phyloP scores from a whole-genome alignment of 53 echinoderm and acorn worm genomes.

The Mesocentrotus franciscanus region DNA sequence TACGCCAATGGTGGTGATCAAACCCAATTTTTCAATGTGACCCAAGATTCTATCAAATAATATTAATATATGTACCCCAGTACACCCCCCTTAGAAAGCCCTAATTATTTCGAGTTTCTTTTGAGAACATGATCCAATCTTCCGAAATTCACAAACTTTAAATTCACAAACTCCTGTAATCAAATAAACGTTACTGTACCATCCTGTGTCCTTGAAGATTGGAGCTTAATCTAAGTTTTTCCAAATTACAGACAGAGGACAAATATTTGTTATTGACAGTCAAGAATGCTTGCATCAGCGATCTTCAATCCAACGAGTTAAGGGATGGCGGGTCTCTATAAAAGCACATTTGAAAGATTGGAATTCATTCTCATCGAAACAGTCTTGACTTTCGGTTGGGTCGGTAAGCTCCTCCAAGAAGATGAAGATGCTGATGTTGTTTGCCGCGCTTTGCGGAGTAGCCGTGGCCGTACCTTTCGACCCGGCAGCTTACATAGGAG shows the following conservation, averaged over 20 bases:
- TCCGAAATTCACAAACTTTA: too few species aligned
- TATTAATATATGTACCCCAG: too few species aligned
- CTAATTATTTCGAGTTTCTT: too few species aligned
- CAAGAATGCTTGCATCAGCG: neutral
- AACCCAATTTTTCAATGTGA: too few species aligned
- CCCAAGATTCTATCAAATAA: too few species aligned
- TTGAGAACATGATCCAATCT: too few species aligned
- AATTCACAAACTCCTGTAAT: too few species aligned
- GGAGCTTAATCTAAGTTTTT: neutral
- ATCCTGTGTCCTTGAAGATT: neutral
- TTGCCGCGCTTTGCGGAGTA: slow-evolving; percentile 32
- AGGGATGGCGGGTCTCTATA: neutral
- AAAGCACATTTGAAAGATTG: neutral
- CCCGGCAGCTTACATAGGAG: neutral
- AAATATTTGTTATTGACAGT: neutral
- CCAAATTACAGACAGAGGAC: neutral
- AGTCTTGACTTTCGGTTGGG: neutral
- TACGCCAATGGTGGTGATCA: too few species aligned
- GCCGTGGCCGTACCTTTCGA: slow-evolving; percentile 34
- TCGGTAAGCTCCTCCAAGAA: neutral
- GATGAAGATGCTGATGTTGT: slow-evolving; percentile 26
- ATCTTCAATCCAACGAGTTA: neutral
- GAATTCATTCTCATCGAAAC: neutral
- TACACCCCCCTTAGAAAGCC: too few species aligned
- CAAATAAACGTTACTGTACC: neutral